Evolutionary conservation across 2,797 vertebrate genomes (phyloP), one percentile per base, ranked within the genome.

Genomic region (Columba guinea): DNA sequence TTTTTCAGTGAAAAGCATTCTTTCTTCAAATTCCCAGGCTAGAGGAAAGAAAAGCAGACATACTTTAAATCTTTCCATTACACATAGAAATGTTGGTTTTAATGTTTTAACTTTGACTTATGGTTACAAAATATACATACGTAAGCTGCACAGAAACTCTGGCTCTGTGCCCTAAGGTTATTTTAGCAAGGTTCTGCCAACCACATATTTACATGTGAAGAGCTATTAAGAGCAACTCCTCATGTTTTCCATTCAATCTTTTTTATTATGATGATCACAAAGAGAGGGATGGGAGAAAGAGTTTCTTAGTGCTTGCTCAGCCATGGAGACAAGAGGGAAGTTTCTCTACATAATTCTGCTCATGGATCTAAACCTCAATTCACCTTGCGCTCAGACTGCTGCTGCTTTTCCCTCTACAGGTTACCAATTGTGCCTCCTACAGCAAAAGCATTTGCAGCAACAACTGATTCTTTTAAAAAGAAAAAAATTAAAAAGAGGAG

Each of bases 41-140:
- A 87, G 46, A 97, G 84, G 87, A 86, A 88, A 96, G 96, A 94
- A 91, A 95, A 92, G 68, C 93, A 97, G 96, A 84, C 90, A 95
- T 95, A 93, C 95, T 97, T 97, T 80, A 96, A 63, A 89, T 95
- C 96, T 96, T 98, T 97, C 97, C 96, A 97, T 98, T 97, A 97
- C 97, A 97, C 93, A 96, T 78, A 96, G 88, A 97, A 97, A 96
- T 93, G 96, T 73, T 96, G 84, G 71, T 95, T 94, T 96, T 82
- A 95, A 95, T 96, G 94, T 97, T 96, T 96, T 95, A 96, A 93
- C 78, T 55, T 26, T 93, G 89, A 86, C 91, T 97, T 97, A 96
- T 32, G 82, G 96, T 95, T 98, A 97, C 96, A 96, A 96, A 97
- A 97, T 69, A 93, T 93, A 73, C 44, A 84, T 78, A 97, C 74